Conservation (phyloP, 2,797 vertebrate genomes). For the Semotilus atromaculatus region DNA sequence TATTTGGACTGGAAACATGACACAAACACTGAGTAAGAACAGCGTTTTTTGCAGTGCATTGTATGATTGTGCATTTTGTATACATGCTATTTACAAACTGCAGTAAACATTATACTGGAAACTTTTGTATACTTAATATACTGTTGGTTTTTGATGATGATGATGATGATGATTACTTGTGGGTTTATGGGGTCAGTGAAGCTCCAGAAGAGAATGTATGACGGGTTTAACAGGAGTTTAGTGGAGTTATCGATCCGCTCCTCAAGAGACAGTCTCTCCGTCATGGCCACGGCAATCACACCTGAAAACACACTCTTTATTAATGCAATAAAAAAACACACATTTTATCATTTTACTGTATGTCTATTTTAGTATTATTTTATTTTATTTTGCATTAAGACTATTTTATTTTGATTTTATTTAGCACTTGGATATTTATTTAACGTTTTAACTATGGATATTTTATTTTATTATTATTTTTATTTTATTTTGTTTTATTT, state of each 20-base stretch:
- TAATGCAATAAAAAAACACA: not conserved
- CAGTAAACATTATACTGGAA: not conserved
- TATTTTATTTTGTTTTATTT: not conserved
- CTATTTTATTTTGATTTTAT: not conserved
- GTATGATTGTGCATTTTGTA: not conserved
- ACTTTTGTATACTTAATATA: not conserved
- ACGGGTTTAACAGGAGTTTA: slow-evolving; percentile 70
- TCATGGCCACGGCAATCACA: slow-evolving; percentile 85
- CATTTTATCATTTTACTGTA: not conserved
- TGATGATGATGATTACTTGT: slow-evolving; percentile 77
- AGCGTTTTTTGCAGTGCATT: no score
- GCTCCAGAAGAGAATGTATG: slow-evolving; percentile 87
- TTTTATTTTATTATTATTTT: no score
- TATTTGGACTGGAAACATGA: no score
- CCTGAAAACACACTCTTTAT: slow-evolving; percentile 73
- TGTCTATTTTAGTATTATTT: no score
- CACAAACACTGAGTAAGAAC: no score
- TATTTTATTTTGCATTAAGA: not conserved
- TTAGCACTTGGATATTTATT: not conserved
- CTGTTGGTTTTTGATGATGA: not conserved
- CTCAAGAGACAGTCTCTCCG: slow-evolving; percentile 69
- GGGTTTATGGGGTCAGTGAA: slow-evolving; percentile 83
- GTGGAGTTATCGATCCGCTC: slow-evolving; percentile 70
- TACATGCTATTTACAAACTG: not conserved
- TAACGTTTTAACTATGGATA: not conserved